phyloP scores from a whole-genome alignment of 1,140 invertebrate genomes.

The Tribolium madens region DNA sequence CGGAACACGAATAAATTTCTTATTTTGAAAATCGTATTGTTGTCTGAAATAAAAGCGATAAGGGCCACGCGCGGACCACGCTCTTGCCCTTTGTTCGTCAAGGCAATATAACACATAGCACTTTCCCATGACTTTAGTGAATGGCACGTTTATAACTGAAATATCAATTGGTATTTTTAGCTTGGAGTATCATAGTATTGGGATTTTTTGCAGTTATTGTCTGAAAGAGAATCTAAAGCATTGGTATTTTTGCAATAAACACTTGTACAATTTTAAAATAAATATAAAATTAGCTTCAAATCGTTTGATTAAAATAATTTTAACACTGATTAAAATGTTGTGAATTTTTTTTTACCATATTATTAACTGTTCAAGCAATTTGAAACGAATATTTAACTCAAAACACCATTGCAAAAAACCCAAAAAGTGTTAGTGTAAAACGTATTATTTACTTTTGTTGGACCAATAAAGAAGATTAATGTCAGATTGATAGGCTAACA shows the following conservation, averaged over 20 bases:
- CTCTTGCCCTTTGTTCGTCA: conserved; percentile 69
- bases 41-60: conserved; percentile 83
- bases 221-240: not conserved
- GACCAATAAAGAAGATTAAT: conserved; percentile 84
- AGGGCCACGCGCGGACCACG: conserved; percentile 75
- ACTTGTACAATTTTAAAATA: no score
- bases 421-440: no score
- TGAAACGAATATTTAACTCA: no score
- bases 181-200: not conserved
- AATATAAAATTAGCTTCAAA: no score
- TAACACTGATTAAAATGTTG: no score
- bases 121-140: conserved; percentile 71
- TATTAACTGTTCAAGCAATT: no score
- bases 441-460: conserved; percentile 73
- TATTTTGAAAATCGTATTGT: conserved; percentile 73
- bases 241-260: not conserved
- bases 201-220: no score
- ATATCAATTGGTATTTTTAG: conserved; percentile 30
- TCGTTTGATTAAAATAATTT: no score
- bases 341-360: no score
- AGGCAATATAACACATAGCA: conserved; percentile 74
- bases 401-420: conserved; percentile 24
- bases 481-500: conserved; percentile 73
- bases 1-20: conserved; percentile 75
- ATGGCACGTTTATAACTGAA: conserved; percentile 69